Percentiles rank a stretch among this genome's conserved stretches.
These are phyloP conservation scores for Apeira syringaria DNA, from an alignment of 2,888 invertebrate species.

Conservation along the genomic window DNA sequence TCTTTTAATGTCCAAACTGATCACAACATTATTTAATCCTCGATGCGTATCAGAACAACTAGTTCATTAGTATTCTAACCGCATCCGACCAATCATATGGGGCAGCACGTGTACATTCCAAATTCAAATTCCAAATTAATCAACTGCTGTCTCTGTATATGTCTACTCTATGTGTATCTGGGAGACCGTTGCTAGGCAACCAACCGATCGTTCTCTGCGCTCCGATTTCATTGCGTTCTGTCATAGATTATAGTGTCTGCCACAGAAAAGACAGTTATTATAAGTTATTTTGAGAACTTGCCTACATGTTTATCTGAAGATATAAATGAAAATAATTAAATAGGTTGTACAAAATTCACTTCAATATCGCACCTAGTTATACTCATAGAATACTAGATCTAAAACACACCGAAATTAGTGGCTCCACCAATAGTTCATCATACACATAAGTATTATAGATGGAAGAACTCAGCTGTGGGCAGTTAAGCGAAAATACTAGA, in stretches of 20 bases:
- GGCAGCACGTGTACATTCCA: constrained; percentile 3
- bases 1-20: too few species aligned
- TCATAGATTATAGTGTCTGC: constrained; percentile 31
- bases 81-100: constrained; percentile 11
- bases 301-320: too few species aligned
- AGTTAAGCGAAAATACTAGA: too few species aligned
- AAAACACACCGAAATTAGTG: too few species aligned
- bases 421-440: too few species aligned
- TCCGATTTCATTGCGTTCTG: constrained; percentile 39
- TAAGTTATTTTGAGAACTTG: too few species aligned
- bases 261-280: constrained; percentile 33
- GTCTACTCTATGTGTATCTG: constrained; percentile 36
- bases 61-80: background rate
- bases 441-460: too few species aligned
- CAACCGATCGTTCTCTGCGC: constrained; percentile 50
- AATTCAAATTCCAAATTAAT: constrained; percentile 24
- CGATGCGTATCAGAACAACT: background rate
- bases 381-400: too few species aligned
- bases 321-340: too few species aligned
- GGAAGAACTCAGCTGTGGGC: too few species aligned
- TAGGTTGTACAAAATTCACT: too few species aligned
- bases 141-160: constrained; percentile 16
- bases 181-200: constrained; percentile 62
- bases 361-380: too few species aligned
- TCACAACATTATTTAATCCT: background rate